Conservation (phyloP, 2,113 vertebrate species). For the Otis tarda region DNA sequence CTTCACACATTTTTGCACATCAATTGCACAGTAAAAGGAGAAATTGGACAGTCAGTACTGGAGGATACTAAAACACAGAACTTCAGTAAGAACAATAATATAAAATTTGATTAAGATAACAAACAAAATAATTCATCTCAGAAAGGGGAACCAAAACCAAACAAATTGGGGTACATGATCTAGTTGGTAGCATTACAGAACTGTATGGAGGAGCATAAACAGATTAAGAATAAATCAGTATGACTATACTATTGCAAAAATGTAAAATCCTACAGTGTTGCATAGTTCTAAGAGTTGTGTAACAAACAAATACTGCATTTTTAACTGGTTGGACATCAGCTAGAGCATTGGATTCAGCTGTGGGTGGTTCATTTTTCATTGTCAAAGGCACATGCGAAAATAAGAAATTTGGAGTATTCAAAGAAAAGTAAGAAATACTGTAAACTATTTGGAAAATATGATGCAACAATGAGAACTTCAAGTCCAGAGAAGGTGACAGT, state of each 20-base stretch:
- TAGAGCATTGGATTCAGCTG: not conserved
- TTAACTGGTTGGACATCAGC: not conserved
- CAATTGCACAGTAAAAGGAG: not conserved
- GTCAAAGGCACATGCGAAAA: not conserved
- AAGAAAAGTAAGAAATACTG: not conserved
- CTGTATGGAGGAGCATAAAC: not conserved
- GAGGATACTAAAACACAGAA: not conserved
- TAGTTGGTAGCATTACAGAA: not conserved
- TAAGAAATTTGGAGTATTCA: not conserved
- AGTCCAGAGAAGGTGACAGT: not conserved
- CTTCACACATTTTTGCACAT: not conserved
- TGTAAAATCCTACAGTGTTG: not conserved
- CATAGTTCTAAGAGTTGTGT: not conserved
- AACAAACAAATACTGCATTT: not conserved
- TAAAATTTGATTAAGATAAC: not conserved
- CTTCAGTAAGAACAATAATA: not conserved
- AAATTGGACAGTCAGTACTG: not conserved
- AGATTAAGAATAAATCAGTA: not conserved
- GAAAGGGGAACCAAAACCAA: not conserved
- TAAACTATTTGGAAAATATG: not conserved
- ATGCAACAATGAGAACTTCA: not conserved
- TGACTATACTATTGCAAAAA: not conserved
- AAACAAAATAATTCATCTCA: not conserved
- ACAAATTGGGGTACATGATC: not conserved
- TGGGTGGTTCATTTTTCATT: not conserved